phyloP scores from a whole-genome alignment of 2,888 invertebrate species.

The Clistopyga incitator region DNA sequence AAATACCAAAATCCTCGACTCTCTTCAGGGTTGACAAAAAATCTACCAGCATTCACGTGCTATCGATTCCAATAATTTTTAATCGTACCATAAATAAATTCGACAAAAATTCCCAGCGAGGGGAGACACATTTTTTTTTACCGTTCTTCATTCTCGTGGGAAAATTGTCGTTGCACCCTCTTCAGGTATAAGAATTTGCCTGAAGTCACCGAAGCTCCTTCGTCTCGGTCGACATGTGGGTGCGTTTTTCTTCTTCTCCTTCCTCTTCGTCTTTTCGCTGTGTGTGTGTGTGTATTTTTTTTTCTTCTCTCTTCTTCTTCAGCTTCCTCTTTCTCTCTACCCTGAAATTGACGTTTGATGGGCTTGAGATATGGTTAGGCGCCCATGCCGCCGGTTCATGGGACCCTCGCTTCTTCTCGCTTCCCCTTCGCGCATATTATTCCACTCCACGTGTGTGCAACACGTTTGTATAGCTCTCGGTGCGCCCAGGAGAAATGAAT shows the following conservation, averaged over 20 bases:
- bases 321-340: not conserved
- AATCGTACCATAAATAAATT: constrained; percentile 12
- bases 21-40: not conserved
- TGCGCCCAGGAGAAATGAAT: constrained; percentile 70
- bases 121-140: too few species aligned
- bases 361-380: constrained; percentile 52
- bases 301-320: constrained; percentile 15
- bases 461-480: constrained; percentile 36
- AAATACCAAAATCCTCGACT: not conserved
- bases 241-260: constrained; percentile 28
- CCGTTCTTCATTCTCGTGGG: constrained; percentile 37
- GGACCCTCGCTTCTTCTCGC: constrained; percentile 26
- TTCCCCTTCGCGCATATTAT: constrained; percentile 5
- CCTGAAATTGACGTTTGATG: constrained; percentile 60
- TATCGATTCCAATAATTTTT: not conserved
- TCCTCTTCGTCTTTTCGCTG: constrained; percentile 1
- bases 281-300: too few species aligned
- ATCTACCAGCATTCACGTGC: constrained; percentile 34
- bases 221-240: constrained; percentile 20
- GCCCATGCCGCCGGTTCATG: not conserved
- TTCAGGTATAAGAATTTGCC: not conserved
- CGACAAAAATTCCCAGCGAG: too few species aligned
- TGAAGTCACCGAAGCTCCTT: not conserved
- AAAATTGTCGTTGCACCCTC: constrained; percentile 15
- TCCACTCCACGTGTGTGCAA: constrained; percentile 23